These are phyloP conservation scores for Tetranychus truncatus DNA, from an alignment of 2,888 invertebrate genomes.

Conservation along the genomic window DNA sequence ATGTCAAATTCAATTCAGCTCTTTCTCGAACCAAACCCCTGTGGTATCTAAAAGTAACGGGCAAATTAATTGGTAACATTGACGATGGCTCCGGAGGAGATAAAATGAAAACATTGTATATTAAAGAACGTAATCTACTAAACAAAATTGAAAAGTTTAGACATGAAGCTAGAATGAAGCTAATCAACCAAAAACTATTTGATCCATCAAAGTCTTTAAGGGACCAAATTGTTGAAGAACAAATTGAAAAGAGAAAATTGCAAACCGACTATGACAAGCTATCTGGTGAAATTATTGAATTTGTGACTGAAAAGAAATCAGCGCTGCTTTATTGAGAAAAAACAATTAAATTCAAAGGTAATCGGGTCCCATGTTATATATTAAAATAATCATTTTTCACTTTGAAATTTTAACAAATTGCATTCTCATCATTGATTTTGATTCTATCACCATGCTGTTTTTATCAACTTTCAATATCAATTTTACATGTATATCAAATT, in stretches of 20 bases:
- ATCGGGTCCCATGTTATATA: no score
- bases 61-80: not conserved
- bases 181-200: slow-evolving; percentile 16
- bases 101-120: not conserved
- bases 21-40: slow-evolving; percentile 17
- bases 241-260: slow-evolving; percentile 10
- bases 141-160: slow-evolving; percentile 14
- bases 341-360: not conserved
- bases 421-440: no score
- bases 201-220: slow-evolving; percentile 12
- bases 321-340: not conserved
- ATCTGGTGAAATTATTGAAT: slow-evolving; percentile 10
- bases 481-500: no score
- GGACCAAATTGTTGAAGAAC: slow-evolving; percentile 15
- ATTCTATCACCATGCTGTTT: no score
- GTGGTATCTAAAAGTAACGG: slow-evolving; percentile 17
- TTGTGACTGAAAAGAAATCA: slow-evolving; percentile 4
- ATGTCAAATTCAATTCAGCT: slow-evolving; percentile 5
- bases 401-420: no score
- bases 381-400: no score
- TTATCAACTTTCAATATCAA: no score
- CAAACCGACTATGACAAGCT: slow-evolving; percentile 15
- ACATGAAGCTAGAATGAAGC: slow-evolving; percentile 14
- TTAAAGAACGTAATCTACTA: slow-evolving; percentile 13
- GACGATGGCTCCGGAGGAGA: slow-evolving; percentile 1